A percentile compares a stretch with the other conserved stretches of the same genome.
These are phyloP conservation scores for Nematolebias whitei DNA, from an alignment of 2,113 vertebrate species.

Conservation along the genomic window DNA sequence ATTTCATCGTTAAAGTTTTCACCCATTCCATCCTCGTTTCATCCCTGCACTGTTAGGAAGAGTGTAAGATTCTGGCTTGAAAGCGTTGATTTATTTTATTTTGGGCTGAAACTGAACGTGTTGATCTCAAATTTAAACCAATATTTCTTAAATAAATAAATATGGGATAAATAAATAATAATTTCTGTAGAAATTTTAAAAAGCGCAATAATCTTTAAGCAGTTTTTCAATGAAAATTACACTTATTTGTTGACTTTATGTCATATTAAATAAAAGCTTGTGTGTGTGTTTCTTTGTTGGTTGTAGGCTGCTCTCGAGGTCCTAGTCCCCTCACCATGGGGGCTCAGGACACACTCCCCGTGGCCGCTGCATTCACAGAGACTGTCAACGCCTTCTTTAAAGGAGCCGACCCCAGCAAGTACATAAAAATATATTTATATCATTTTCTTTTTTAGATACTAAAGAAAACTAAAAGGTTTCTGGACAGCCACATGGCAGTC, in stretches of 20 bases:
- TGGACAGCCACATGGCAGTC: too few species aligned
- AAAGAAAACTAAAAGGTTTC: too few species aligned
- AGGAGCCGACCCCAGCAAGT: conserved; percentile 98
- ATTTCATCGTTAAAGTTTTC: conserved; percentile 16
- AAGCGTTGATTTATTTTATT: background rate
- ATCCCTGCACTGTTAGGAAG: conserved; percentile 17
- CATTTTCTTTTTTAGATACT: too few species aligned
- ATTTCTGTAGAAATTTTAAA: background rate
- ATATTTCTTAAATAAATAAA: too few species aligned
- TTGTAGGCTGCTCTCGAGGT: conserved; percentile 92
- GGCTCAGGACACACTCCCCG: conserved; percentile 96
- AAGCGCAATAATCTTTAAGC: too few species aligned
- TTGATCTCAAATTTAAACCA: background rate
- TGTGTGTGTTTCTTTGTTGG: conserved; percentile 21
- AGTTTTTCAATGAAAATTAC: too few species aligned
- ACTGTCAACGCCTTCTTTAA: conserved; percentile 98
- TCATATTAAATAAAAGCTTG: background rate
- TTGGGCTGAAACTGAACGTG: background rate
- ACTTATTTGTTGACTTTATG: background rate
- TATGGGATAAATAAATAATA: too few species aligned
- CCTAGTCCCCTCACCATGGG: conserved; percentile 98
- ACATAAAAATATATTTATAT: too few species aligned
- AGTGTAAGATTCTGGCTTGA: conserved; percentile 22
- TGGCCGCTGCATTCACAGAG: conserved; percentile 97
- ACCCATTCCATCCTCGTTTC: conserved; percentile 38